These are phyloP conservation scores for Rhadina sibilatrix DNA, from an alignment of 2,113 vertebrate species.

Conservation along the genomic window DNA sequence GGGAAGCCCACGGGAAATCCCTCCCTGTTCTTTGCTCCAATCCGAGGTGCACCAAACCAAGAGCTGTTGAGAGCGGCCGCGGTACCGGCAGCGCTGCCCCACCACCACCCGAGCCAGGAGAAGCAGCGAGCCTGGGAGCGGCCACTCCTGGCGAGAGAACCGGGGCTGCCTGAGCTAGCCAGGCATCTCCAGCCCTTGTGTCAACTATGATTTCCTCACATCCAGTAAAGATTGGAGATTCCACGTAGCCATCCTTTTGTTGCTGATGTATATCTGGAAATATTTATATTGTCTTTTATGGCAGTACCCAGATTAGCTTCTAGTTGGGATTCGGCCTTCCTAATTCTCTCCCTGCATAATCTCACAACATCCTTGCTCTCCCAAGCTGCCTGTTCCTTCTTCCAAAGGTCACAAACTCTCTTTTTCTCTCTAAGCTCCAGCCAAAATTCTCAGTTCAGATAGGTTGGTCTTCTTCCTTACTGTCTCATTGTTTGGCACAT, in stretches of 20 bases:
- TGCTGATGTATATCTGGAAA: not conserved
- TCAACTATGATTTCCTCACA: not conserved
- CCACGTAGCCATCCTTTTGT: not conserved
- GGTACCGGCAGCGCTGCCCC: too few relatives aligned
- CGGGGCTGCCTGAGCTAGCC: too few relatives aligned
- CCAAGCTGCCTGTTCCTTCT: not conserved
- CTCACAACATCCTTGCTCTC: not conserved
- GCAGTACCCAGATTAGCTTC: not conserved
- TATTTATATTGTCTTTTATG: not conserved
- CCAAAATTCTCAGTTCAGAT: not conserved
- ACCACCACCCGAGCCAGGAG: too few relatives aligned
- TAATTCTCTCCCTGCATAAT: not conserved
- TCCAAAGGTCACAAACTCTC: not conserved
- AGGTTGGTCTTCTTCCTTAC: not conserved
- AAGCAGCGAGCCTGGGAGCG: too few relatives aligned
- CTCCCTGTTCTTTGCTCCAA: too few relatives aligned
- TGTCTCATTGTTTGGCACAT: not conserved
- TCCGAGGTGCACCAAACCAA: too few relatives aligned
- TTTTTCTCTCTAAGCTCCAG: not conserved
- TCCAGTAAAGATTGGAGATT: not conserved
- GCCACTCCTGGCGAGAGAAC: too few relatives aligned
- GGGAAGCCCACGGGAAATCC: too few relatives aligned
- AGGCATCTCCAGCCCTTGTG: too few relatives aligned
- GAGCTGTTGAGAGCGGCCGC: too few relatives aligned
- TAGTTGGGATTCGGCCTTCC: not conserved